These are phyloP conservation scores for Astyanax mexicanus DNA, from an alignment of 2,797 vertebrate species.

Conservation along the genomic window DNA sequence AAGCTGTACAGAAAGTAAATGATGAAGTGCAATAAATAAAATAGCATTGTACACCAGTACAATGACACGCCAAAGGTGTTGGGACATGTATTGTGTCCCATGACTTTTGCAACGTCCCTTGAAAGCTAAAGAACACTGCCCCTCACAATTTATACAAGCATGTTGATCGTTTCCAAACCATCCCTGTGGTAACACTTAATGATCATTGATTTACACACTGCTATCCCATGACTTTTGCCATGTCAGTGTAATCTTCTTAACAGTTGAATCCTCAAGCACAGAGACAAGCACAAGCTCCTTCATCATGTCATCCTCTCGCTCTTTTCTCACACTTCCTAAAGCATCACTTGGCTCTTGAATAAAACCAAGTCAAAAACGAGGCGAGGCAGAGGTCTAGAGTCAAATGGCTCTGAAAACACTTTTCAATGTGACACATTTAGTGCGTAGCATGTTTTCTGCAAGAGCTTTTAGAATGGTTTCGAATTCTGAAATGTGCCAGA, in stretches of 20 bases:
- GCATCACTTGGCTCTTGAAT: conserved; percentile 51
- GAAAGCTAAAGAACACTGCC: too few relatives aligned
- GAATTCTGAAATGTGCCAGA: conserved; percentile 95
- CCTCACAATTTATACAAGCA: too few relatives aligned
- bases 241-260: too few relatives aligned
- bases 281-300: conserved; percentile 37
- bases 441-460: conserved; percentile 92
- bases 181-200: too few relatives aligned
- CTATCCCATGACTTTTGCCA: too few relatives aligned
- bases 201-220: too few relatives aligned
- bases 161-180: too few relatives aligned
- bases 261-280: too few relatives aligned
- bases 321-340: conserved; percentile 48
- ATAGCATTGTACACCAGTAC: too few relatives aligned
- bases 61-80: too few relatives aligned
- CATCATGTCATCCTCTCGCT: neutral
- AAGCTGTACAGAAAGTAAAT: neutral
- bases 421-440: conserved; percentile 96
- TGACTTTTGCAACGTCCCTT: too few relatives aligned
- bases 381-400: conserved; percentile 82
- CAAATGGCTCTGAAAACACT: conserved; percentile 91
- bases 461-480: conserved; percentile 89
- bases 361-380: conserved; percentile 56
- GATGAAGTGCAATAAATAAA: neutral
- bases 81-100: too few relatives aligned